Evolutionary conservation across 1,140 invertebrate species (phyloP), one percentile per base, ranked within the genome.

Genomic region (Pogonomyrmex californicus): DNA sequence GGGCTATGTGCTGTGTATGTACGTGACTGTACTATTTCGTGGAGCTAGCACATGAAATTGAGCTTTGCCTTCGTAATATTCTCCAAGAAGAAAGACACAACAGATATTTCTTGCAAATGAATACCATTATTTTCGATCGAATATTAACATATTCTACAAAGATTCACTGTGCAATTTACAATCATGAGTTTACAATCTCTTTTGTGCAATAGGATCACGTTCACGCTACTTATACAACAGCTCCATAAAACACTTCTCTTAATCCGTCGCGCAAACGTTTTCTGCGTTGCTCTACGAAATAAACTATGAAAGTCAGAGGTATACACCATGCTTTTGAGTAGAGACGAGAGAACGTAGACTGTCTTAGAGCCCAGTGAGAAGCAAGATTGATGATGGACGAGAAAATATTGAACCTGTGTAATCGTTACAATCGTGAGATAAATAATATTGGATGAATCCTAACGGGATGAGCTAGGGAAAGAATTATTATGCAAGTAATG

Each of bases 271-370:
- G 60, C 54, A 51, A 60, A 54, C 38, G 33, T 78, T 87, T 23
- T 79, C 33, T 79, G 78, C 58, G 68, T 85, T 51, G 68, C 49
- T 65, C 77, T 47, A 75, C 54, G 66, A 70, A 83, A 83, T 83
- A 60, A 33, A 44, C 9, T 66, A 58, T n/a, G 63, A 86, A 86
- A 68, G 91, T 91, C 90, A 89, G 87, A 88, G 85, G 88, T 90
- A 73, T 83, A 60, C 87, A 85, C 33, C 90, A 87, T 93, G 92
- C 90, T 94, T 94, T 89, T 91, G 90, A 93, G 88, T 92, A 92
- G 91, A 93, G 90, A 79, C 68, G 86, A 95, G 94, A 95, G 94
- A 95, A 93, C 87, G 91, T 93, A 94, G 94, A 95, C 94, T 94
- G 93, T 93, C 86, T 91, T 93, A 92, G 60, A 65, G 88, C 88